Base-by-base conservation (phyloP, 2,113 vertebrate genomes). In the Pterocles burchelli region DNA sequence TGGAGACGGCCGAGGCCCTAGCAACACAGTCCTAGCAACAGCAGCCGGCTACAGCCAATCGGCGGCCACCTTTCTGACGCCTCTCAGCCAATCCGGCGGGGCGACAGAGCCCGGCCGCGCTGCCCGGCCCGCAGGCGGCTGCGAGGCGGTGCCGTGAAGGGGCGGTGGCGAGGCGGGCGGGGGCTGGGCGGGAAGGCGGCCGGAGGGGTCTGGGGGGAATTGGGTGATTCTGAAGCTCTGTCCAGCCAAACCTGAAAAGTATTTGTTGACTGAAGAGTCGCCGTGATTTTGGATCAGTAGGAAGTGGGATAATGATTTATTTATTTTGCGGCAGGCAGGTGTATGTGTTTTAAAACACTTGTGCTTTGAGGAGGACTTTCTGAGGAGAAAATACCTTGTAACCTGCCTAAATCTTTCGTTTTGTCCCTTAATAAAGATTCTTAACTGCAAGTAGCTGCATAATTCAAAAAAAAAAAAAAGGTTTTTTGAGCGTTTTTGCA, bases 1-100 rank as follows among this genome's bases (percentile, higher is more conserved):
- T 96, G 80, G 97, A 98, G 97, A 98, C 98, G 92, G 98, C 97
- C 96, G 90, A 95, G 96, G 96, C 98, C 99, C 97, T 99, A 98
- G 99, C 98, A 99, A 99, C 98, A 96, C 98, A 97, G 98, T 97
- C 99, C 97, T 99, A 98, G 99, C 99, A 99, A 99, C 99, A 96
- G 98, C 98, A 95, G 97, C 88, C 89, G 91, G 90, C 87, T 80
- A 63, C 93, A 97, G 96, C 98, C 98, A 98, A 99, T 99, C 97
- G 94, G 76, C 59, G 82, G 34, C 74, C 95, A 68, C 66, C 96
- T 97, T 97, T 85, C 98, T 96, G 94, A 96, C 83, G 74, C 95
- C 89, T 70, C 92, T 77, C 28, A 95, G 41, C 98, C 98, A 98
- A 98, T 99, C 93, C 45, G 88, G 24, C 26, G 25, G 70, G 46